Percentiles rank a stretch among this genome's conserved stretches.
Conservation (phyloP, 2,888 invertebrate species). For the Orthonychiurus folsomi region DNA sequence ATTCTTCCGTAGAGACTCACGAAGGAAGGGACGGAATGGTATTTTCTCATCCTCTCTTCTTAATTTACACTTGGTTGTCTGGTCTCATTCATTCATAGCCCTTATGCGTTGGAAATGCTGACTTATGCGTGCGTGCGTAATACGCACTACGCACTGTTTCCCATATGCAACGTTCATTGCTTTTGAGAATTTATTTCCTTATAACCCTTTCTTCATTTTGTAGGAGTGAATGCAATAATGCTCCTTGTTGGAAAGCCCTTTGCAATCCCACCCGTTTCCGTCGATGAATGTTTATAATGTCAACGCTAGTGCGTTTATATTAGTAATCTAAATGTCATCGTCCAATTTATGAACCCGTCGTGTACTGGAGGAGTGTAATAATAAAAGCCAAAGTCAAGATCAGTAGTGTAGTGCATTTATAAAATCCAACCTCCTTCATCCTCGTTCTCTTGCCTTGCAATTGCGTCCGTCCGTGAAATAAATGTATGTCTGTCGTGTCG, state of each 20-base stretch:
- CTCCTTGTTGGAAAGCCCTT: not conserved
- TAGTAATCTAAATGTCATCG: slow-evolving; percentile 17
- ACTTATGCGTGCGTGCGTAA: not conserved
- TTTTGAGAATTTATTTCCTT: not conserved
- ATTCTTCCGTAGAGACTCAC: not conserved
- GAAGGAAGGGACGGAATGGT: not conserved
- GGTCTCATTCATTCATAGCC: not conserved
- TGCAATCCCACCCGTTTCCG: not conserved
- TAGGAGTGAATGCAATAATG: not conserved
- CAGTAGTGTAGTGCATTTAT: not conserved
- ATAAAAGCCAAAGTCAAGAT: not conserved
- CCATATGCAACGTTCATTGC: not conserved
- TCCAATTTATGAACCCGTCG: slow-evolving; percentile 14
- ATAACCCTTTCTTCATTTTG: not conserved
- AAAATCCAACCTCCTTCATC: too few species aligned
- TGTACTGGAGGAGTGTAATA: not conserved
- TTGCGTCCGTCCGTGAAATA: not conserved
- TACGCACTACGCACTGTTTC: not conserved
- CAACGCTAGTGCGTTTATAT: slow-evolving; percentile 1
- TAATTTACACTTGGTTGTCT: not conserved
- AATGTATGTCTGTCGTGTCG: too few species aligned
- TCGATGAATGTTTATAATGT: not conserved
- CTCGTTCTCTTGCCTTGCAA: too few species aligned
- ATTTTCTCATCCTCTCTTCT: not conserved
- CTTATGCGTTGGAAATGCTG: too few species aligned